phyloP scores from a whole-genome alignment of 1,140 invertebrate species.

The Zeugodacus cucurbitae region DNA sequence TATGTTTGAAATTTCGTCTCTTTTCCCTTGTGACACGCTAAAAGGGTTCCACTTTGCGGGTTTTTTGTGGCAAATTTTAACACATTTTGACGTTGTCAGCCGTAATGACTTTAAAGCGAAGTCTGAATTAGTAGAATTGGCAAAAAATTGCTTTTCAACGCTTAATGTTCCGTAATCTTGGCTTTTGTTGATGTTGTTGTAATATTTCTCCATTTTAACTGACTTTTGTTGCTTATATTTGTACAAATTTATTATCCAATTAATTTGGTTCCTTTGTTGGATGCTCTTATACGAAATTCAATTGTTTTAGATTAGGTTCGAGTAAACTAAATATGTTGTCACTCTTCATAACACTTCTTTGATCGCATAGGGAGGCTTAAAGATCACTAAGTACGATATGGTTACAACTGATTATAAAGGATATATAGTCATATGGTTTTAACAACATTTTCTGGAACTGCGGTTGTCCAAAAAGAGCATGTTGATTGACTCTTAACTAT shows the following conservation, averaged over 20 bases:
- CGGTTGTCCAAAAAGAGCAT: no score
- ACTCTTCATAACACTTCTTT: no score
- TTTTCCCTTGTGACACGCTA: neutral
- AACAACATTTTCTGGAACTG: no score
- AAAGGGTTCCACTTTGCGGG: neutral
- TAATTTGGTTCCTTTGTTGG: neutral
- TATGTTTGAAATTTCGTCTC: neutral
- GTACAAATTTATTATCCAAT: neutral
- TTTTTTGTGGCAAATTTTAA: conserved; percentile 6
- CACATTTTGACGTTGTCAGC: conserved; percentile 2
- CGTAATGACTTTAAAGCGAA: conserved; percentile 1
- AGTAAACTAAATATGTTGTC: no score
- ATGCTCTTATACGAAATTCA: neutral
- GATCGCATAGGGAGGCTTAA: no score
- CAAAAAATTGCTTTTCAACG: neutral
- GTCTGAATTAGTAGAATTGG: neutral
- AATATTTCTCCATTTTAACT: neutral
- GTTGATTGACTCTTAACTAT: no score
- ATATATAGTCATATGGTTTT: no score
- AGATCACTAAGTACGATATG: no score
- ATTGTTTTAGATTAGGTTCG: no score
- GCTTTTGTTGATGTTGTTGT: neutral
- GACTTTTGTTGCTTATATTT: neutral
- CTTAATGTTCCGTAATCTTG: neutral
- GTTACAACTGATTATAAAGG: no score